Evolutionary conservation across 2,797 vertebrate genomes (phyloP).

Genomic region (Ibycter americanus): DNA sequence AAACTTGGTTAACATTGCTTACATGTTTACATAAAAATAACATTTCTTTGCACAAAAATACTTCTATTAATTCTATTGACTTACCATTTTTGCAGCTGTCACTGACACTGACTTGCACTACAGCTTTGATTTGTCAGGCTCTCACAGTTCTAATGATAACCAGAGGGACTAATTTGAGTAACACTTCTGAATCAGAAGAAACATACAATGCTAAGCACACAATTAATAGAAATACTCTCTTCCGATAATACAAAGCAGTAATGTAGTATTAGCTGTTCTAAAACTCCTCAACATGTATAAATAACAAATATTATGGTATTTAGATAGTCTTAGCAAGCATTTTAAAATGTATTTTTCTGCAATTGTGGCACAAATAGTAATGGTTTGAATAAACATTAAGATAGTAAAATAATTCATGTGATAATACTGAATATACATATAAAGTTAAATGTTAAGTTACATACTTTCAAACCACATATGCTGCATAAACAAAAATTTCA

Average conservation of each 20-base stretch:
- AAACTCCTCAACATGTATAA: neutral
- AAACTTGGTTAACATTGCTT: neutral
- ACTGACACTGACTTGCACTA: conserved; percentile 32
- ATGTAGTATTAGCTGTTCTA: neutral
- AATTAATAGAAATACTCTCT: conserved; percentile 15
- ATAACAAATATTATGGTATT: neutral
- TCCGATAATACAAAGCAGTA: neutral
- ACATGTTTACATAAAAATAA: conserved; percentile 34
- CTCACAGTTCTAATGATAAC: conserved; percentile 54
- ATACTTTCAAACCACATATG: neutral
- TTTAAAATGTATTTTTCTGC: neutral
- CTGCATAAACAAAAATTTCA: neutral
- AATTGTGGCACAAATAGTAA: neutral
- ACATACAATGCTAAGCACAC: conserved; percentile 19
- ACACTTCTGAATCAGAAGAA: conserved; percentile 47
- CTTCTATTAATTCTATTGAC: conserved; percentile 31
- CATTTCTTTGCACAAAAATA: conserved; percentile 21
- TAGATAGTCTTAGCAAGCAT: neutral
- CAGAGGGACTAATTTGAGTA: conserved; percentile 52
- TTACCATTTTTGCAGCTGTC: conserved; percentile 50
- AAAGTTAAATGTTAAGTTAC: neutral
- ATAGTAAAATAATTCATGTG: neutral
- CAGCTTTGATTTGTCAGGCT: conserved; percentile 49
- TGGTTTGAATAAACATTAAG: neutral
- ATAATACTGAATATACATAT: neutral